Base-by-base conservation (phyloP, 2,888 invertebrate species). In the Alviniconcha strummeri region DNA sequence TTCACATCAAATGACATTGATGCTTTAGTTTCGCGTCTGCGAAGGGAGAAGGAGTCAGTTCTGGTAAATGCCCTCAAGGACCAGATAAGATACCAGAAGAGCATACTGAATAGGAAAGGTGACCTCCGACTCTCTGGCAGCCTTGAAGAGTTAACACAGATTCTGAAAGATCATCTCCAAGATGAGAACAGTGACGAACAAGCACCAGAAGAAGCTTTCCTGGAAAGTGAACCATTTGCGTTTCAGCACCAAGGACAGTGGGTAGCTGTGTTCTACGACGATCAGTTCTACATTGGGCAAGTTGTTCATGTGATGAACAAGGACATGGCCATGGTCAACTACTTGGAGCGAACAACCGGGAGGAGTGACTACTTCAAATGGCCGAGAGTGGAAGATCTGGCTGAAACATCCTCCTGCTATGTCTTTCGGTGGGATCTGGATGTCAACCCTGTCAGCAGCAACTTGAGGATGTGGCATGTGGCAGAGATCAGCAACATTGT, bases 191-290 rank as follows among this genome's bases (percentile, higher is more conserved):
- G 0, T 9, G 19, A 36, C 36, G 11, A n/a, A 69, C n/a, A n/a
- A n/a, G n/a, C n/a, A n/a, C n/a, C n/a, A n/a, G n/a, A n/a, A n/a
- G 5, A n/a, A 17, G n/a, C n/a, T n/a, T n/a, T n/a, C n/a, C 11
- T 17, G 13, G 69, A 69, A 36, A 52, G 11, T 19, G 4, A 19
- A 6, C 9, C 19, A 13, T 15, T 5, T 52, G 52, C 72, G 8
- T 82, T 74, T n/a, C 15, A 56, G 36, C 15, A 0, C 8, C 75
- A n/a, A 19, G 75, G 60, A 15, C 17, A 67, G n/a, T 76, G 82
- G 82, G 82, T 76, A 7, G 82, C 82, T 60, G 82, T 82, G 9
- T 82, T 19, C 52, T 76, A 82, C 52, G 82, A 82, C 64, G 75
- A 82, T 8, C 19, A 60, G 36, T 74, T 82, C 36, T 82, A 60